A percentile compares a stretch with the other conserved stretches of the same genome.
Conservation (phyloP, 1,140 invertebrate genomes). For the Cepaea nemoralis region DNA sequence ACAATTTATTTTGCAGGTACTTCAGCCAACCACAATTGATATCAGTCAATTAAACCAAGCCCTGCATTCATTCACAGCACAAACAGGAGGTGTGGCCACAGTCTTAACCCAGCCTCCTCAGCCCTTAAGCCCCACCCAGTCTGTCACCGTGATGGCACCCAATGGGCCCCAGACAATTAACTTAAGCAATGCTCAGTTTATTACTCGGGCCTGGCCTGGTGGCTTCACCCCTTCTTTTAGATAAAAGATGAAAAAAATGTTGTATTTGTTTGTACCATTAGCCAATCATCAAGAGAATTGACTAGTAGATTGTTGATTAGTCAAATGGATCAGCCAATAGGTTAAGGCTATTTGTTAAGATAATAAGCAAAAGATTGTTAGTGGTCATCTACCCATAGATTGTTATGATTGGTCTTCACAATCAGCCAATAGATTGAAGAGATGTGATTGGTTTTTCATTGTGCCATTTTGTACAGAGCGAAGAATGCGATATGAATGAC, state of each 20-base stretch:
- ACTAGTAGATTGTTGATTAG: not conserved
- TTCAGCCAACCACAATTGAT: slow-evolving; percentile 64
- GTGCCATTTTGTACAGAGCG: too few species aligned
- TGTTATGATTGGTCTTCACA: too few species aligned
- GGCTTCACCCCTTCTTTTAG: slow-evolving; percentile 19
- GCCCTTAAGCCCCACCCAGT: slow-evolving; percentile 41
- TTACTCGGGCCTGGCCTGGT: slow-evolving; percentile 19
- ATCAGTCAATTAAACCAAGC: slow-evolving; percentile 67
- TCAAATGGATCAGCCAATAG: not conserved
- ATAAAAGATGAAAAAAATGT: too few species aligned
- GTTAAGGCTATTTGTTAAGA: not conserved
- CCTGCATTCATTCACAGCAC: slow-evolving; percentile 57
- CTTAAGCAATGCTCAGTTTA: slow-evolving; percentile 35
- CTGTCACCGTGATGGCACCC: slow-evolving; percentile 45
- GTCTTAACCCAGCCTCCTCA: slow-evolving; percentile 32
- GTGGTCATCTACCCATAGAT: too few species aligned
- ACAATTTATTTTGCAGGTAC: slow-evolving; percentile 45
- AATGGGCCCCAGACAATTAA: slow-evolving; percentile 39
- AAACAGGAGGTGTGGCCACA: slow-evolving; percentile 43
- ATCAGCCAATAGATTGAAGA: too few species aligned
- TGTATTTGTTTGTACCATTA: too few species aligned
- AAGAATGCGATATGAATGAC: too few species aligned
- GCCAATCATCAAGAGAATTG: not conserved
- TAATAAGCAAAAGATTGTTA: too few species aligned
- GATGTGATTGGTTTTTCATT: too few species aligned